Base-by-base conservation (phyloP, 1,140 invertebrate species). In the Ceratitis capitata region DNA sequence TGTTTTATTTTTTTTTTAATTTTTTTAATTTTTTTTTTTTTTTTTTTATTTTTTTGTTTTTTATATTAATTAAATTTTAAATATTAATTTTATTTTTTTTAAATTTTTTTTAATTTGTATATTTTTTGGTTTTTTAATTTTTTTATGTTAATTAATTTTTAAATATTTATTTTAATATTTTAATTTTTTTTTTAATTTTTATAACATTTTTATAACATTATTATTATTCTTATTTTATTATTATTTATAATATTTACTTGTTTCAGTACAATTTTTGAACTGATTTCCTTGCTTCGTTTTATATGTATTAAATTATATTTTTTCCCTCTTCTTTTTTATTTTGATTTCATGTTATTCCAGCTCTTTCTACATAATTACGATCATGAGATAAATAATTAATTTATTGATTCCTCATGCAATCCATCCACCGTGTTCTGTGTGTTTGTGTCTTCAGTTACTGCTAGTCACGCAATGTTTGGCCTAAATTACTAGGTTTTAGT, bases 381-480 rank as follows among this genome's bases (percentile, higher is more conserved):
- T 78, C 39, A 26, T 78, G 10, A 23, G 69, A 78, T 78, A 49
- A 7, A 49, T 56, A 78, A 45, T 45, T 78, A 78, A 78, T 78
- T 47, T 78, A 78, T 78, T 78, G 35, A 78, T 45, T 78, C 23
- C 3, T 16, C 61, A 69, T 45, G 69, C 69, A 3, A 78, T 1
- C 39, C 42, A 45, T 45, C 12, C 23, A 7, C n/a, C n/a, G n/a
- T n/a, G n/a, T n/a, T n/a, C n/a, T n/a, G n/a, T n/a, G n/a, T n/a
- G n/a, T n/a, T n/a, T 26, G n/a, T 61, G 56, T n/a, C n/a, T n/a
- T n/a, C n/a, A n/a, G 7, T 6, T 23, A 61, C n/a, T 7, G 23
- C 1, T 12, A 78, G 69, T 78, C 69, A 78, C 69, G 69, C 69
- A 78, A 78, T 78, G 39, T 45, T 78, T 78, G 69, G 39, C 69